phyloP scores from a whole-genome alignment of 2,888 invertebrate species.

The Synanthedon myopaeformis region DNA sequence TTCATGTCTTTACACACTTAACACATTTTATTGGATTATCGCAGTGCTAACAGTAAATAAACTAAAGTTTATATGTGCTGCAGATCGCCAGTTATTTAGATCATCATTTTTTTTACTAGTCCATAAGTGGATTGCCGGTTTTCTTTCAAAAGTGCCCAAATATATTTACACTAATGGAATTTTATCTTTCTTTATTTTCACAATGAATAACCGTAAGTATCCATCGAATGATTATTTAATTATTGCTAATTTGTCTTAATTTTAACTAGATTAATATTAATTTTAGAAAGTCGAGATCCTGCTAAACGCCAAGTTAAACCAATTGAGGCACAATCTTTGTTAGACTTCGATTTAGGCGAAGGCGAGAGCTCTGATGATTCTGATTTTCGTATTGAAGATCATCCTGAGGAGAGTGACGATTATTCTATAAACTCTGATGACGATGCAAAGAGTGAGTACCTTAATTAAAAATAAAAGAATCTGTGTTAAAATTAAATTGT shows the following conservation, averaged over 20 bases:
- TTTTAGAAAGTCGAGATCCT: constrained; percentile 73
- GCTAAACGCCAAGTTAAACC: constrained; percentile 86
- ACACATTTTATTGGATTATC: too few relatives aligned
- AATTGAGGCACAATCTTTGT: constrained; percentile 78
- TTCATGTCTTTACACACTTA: too few relatives aligned
- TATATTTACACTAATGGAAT: not conserved
- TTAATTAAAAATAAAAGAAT: not conserved
- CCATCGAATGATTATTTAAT: not conserved
- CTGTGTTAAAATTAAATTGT: not conserved
- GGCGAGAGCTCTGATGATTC: constrained; percentile 95
- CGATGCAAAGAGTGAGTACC: constrained; percentile 66
- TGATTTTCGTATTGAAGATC: constrained; percentile 92
- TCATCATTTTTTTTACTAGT: too few relatives aligned
- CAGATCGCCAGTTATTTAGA: too few relatives aligned
- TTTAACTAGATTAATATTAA: too few relatives aligned
- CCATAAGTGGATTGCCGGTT: too few relatives aligned
- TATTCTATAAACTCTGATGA: constrained; percentile 77
- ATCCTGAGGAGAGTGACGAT: constrained; percentile 83
- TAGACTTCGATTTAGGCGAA: constrained; percentile 88
- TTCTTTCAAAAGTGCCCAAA: too few relatives aligned
- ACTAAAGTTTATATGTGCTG: too few relatives aligned
- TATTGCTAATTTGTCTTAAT: too few relatives aligned
- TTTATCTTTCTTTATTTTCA: not conserved
- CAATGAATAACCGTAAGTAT: constrained; percentile 5
- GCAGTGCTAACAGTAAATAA: too few relatives aligned